These are phyloP conservation scores for Diachasma alloeum DNA, from an alignment of 1,140 invertebrate species.

Conservation along the genomic window DNA sequence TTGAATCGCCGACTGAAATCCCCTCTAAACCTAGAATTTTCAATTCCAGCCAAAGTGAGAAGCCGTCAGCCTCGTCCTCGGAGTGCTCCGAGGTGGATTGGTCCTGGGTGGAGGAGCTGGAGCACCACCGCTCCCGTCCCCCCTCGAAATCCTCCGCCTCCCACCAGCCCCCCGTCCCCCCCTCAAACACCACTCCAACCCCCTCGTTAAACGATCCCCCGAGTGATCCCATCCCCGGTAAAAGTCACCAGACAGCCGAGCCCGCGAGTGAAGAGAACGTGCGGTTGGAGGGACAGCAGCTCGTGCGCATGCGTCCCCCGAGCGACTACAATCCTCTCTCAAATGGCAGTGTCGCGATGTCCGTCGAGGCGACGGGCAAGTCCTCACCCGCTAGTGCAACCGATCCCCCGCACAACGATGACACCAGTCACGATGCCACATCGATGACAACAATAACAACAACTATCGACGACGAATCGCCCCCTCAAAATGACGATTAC, in stretches of 20 bases:
- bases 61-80: slow-evolving; percentile 36
- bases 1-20: no score
- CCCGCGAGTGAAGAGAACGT: neutral
- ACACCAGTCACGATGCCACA: neutral
- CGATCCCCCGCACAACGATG: neutral
- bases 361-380: slow-evolving; percentile 58
- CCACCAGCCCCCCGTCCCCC: neutral
- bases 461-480: neutral
- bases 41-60: slow-evolving; percentile 16
- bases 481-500: slow-evolving; percentile 6
- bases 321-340: neutral
- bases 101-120: slow-evolving; percentile 61
- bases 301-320: slow-evolving; percentile 27
- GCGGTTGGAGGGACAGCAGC: neutral
- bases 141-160: neutral
- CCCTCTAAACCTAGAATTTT: neutral
- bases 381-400: slow-evolving; percentile 33
- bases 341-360: slow-evolving; percentile 60
- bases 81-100: slow-evolving; percentile 62
- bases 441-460: slow-evolving; percentile 10
- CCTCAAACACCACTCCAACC: neutral
- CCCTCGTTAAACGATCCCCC: neutral
- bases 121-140: slow-evolving; percentile 16
- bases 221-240: neutral
- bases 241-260: neutral